Evolutionary conservation across 2,888 invertebrate species (phyloP).

Genomic region (Pristionchus maxplancki): DNA sequence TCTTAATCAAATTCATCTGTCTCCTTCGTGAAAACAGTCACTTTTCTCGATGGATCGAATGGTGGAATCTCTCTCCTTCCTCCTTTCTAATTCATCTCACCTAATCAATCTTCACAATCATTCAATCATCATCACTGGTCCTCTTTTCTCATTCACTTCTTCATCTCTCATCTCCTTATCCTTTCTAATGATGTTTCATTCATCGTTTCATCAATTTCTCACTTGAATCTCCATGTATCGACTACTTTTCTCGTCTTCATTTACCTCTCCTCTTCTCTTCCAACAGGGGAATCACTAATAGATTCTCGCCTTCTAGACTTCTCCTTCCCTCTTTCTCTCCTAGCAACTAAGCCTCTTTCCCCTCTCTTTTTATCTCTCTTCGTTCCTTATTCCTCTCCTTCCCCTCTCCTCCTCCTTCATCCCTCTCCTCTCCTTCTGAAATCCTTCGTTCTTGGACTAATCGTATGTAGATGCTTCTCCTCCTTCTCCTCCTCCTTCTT

Average conservation of each 20-base stretch:
- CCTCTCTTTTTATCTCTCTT: conserved; percentile 21
- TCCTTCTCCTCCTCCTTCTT: conserved; percentile 53
- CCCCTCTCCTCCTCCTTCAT: conserved; percentile 48
- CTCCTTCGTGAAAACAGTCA: background rate
- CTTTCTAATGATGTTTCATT: background rate
- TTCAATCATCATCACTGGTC: background rate
- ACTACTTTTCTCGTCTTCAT: background rate
- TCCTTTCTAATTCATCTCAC: background rate
- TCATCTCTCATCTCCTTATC: background rate
- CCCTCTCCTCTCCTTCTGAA: conserved; percentile 52
- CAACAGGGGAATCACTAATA: conserved; percentile 17
- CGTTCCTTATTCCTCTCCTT: background rate
- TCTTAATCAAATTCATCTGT: background rate
- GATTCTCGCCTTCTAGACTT: conserved; percentile 35
- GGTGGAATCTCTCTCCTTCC: background rate
- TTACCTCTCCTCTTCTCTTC: conserved; percentile 20
- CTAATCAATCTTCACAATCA: conserved; percentile 40
- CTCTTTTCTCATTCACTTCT: background rate
- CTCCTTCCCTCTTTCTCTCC: background rate
- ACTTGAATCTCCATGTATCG: background rate
- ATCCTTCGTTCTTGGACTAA: conserved; percentile 51
- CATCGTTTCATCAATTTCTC: background rate
- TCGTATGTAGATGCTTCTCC: conserved; percentile 51
- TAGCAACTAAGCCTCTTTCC: background rate
- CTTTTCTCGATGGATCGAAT: too few relatives aligned